Conservation (phyloP, 37 sponge, comb jelly and placozoan genomes). For the Oscarella lobularis region DNA sequence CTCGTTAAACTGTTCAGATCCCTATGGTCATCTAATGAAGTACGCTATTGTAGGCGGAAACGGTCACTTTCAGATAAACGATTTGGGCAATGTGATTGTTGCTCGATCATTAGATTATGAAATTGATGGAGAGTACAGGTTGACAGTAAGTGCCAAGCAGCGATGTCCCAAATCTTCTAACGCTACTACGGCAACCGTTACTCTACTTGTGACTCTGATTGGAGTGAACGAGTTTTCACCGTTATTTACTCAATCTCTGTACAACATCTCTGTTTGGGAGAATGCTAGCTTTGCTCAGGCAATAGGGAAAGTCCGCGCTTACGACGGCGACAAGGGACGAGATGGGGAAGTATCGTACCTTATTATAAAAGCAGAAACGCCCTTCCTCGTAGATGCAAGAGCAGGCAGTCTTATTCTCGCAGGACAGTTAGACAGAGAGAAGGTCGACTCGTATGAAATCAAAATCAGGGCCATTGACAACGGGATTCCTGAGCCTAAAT, state of each 20-base stretch:
- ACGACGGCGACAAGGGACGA: neutral
- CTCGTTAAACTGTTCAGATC: neutral
- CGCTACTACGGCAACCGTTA: neutral
- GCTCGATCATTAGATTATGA: neutral
- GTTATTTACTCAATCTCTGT: neutral
- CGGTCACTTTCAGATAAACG: neutral
- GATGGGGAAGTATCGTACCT: neutral
- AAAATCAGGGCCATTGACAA: neutral
- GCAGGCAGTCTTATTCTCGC: neutral
- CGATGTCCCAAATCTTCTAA: neutral
- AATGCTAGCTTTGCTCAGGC: neutral
- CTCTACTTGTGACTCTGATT: neutral
- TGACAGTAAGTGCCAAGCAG: neutral
- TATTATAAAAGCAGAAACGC: neutral
- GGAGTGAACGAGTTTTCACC: slow-evolving; percentile 2
- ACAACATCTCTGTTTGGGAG: neutral
- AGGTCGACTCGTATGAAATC: neutral
- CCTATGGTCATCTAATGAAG: neutral
- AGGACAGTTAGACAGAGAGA: neutral
- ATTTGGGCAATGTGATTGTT: neutral
- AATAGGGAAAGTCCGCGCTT: neutral
- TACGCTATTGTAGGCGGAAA: neutral
- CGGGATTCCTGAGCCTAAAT: neutral
- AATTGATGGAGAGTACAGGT: too few relatives aligned
- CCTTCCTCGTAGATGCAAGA: neutral